These are phyloP conservation scores for Eurystomus gularis DNA, from an alignment of 2,113 vertebrate species.

Conservation along the genomic window DNA sequence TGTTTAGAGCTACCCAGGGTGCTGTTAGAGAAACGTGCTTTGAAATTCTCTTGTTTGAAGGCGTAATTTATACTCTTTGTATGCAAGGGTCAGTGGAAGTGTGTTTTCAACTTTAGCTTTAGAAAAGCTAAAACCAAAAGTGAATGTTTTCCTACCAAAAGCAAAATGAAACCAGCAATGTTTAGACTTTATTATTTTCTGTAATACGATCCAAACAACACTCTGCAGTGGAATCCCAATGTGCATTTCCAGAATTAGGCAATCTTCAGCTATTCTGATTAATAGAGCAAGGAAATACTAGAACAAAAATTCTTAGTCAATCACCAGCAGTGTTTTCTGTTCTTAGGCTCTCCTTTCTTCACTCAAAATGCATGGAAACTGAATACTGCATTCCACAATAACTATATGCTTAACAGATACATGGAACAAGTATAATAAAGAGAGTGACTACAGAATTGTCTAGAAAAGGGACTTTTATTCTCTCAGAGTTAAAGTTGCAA, in stretches of 20 bases:
- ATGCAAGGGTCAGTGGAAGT: neutral
- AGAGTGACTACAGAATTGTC: neutral
- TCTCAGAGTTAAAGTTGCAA: neutral
- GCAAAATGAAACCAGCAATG: neutral
- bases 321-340: neutral
- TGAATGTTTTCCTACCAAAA: neutral
- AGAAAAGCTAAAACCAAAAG: neutral
- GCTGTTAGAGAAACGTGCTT: neutral
- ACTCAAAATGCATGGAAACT: neutral
- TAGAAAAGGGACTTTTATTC: neutral
- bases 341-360: neutral
- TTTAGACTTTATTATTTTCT: constrained; percentile 6
- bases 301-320: neutral
- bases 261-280: neutral
- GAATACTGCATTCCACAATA: neutral
- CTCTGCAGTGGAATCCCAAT: neutral
- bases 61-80: neutral
- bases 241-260: neutral
- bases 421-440: neutral
- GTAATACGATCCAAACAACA: neutral
- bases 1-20: neutral
- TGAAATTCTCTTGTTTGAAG: neutral
- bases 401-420: neutral
- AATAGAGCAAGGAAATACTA: neutral
- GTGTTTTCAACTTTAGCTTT: neutral